Evolutionary conservation across 2,888 invertebrate genomes (phyloP), one percentile per base, ranked within the genome.

Genomic region (Adela reaumurella): DNA sequence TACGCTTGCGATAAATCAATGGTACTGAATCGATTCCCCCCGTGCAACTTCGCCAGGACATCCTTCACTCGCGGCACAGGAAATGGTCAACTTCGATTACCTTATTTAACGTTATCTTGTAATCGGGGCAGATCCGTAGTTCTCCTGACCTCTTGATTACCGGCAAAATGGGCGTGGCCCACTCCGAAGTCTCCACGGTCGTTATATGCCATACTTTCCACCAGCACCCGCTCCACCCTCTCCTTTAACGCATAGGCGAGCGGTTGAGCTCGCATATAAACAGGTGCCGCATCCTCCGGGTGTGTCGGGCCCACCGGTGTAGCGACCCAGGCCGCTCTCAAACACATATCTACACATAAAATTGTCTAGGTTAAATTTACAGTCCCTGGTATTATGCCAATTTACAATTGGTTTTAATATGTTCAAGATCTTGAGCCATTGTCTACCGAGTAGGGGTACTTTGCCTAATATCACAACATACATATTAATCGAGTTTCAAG

Each of bases 51-150:
- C 11, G 29, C 35, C n/a, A 54, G 46, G 17, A 54, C 45, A 45
- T 54, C 52, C 3, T 51, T 52, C 24, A 24, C 24, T 24, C 24
- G 24, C 24, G 24, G 24, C 24, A 24, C 24, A 24, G 24, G 24
- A 24, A 24, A 24, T 49, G 52, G 44, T 55, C 52, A 19, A 61
- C 50, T 19, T 58, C 57, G 3, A 59, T 42, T 1, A 47, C 43
- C n/a, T 56, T 59, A 46, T 61, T 61, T 11, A 58, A 28, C 0
- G 57, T 59, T 17, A 41, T n/a, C 14, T 47, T 47, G 18, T 47
- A 42, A 41, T 47, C 24, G 24, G 24, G 5, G 20, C 45, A 45
- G 20, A 45, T 45, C 17, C 45, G 45, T 8, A 45, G n/a, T 5
- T 20, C 20, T 2, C 45, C 45, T 20, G 20, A 20, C 14, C 24